phyloP scores from a whole-genome alignment of 2,888 invertebrate genomes.

The Magallana nippona region DNA sequence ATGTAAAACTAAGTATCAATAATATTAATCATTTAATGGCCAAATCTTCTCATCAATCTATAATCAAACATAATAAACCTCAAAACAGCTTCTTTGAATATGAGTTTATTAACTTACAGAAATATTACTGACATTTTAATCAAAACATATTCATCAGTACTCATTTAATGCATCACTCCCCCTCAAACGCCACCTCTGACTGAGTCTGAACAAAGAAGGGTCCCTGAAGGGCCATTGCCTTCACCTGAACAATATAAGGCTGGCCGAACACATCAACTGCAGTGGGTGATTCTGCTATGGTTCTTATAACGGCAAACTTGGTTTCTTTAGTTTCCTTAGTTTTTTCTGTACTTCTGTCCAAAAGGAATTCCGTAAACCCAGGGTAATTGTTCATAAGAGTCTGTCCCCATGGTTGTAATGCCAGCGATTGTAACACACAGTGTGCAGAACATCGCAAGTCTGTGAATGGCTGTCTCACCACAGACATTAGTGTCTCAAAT shows the following conservation, averaged over 20 bases:
- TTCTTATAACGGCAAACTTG: conserved; percentile 87
- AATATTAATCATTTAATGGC: too few species aligned
- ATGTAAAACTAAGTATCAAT: too few species aligned
- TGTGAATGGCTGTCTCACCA: conserved; percentile 89
- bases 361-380: conserved; percentile 88
- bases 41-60: too few species aligned
- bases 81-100: too few species aligned
- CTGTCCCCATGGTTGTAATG: conserved; percentile 90
- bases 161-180: conserved; percentile 69
- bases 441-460: conserved; percentile 88
- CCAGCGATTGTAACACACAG: conserved; percentile 85
- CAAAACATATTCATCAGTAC: too few species aligned
- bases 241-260: conserved; percentile 84
- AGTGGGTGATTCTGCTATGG: conserved; percentile 80
- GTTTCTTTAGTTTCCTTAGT: conserved; percentile 87
- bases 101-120: too few species aligned
- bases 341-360: conserved; percentile 87
- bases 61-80: too few species aligned
- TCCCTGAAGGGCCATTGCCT: conserved; percentile 88
- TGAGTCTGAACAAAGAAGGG: conserved; percentile 87
- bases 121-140: too few species aligned
- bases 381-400: conserved; percentile 86
- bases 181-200: conserved; percentile 89
- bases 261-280: conserved; percentile 83
- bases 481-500: conserved; percentile 84